Percentiles rank a stretch among this genome's conserved stretches.
Conservation (phyloP, 2,113 vertebrate species). For the Astur gentilis region DNA sequence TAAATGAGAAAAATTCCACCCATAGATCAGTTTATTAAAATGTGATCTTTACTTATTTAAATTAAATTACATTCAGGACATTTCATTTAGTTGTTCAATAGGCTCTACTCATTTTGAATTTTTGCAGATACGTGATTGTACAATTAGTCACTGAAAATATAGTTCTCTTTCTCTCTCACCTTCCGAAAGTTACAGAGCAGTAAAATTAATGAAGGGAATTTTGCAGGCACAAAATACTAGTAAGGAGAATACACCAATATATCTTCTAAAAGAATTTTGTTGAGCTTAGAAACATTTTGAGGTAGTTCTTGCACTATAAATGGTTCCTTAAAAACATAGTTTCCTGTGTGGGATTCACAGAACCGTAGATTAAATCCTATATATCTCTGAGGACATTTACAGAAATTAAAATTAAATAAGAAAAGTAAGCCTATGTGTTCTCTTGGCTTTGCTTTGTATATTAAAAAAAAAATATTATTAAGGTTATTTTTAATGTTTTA, state of each 20-base stretch:
- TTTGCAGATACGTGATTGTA: not conserved
- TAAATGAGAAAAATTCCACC: not conserved
- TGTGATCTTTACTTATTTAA: not conserved
- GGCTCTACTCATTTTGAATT: not conserved
- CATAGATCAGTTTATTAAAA: not conserved
- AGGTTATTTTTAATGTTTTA: not conserved
- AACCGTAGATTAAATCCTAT: not conserved
- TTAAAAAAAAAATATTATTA: not conserved
- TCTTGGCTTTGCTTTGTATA: not conserved
- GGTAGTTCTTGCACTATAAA: not conserved
- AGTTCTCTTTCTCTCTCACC: not conserved
- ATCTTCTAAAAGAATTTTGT: not conserved
- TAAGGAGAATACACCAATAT: not conserved
- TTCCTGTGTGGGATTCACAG: not conserved
- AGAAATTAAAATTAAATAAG: not conserved
- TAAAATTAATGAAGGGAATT: not conserved
- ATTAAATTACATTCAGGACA: not conserved
- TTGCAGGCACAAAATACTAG: not conserved
- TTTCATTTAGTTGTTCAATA: not conserved
- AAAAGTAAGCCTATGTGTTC: not conserved
- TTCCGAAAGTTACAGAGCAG: not conserved
- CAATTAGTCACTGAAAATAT: not conserved
- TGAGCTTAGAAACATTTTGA: not conserved
- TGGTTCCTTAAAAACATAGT: not conserved
- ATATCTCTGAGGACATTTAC: not conserved